A percentile compares a stretch with the other conserved stretches of the same genome.
phyloP scores from a whole-genome alignment of 2,797 vertebrate species.

The Tinamus major region DNA sequence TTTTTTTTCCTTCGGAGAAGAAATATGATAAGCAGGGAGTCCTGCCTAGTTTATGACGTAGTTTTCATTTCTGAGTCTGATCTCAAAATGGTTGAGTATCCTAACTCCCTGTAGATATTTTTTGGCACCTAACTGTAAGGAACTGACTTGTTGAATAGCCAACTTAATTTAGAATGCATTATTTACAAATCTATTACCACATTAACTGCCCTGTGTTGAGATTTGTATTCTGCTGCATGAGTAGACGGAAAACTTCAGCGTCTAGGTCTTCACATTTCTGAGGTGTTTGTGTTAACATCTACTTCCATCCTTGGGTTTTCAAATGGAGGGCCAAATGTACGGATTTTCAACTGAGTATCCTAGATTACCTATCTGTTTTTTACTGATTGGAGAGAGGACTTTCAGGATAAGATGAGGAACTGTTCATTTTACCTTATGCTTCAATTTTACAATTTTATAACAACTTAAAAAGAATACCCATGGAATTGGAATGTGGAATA shows the following conservation, averaged over 20 bases:
- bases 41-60: neutral
- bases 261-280: neutral
- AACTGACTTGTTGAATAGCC: neutral
- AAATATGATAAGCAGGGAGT: neutral
- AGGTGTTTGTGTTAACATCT: neutral
- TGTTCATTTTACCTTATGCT: neutral
- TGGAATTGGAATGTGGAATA: too few species aligned
- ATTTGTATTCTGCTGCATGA: neutral
- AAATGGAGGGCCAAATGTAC: neutral
- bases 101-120: neutral
- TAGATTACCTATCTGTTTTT: neutral
- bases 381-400: neutral
- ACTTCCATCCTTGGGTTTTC: neutral
- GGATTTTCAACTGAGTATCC: neutral
- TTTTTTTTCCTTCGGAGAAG: neutral
- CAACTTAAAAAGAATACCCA: neutral
- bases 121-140: neutral
- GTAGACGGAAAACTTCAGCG: neutral
- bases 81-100: neutral
- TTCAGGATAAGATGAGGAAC: neutral
- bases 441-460: neutral
- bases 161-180: neutral
- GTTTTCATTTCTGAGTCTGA: neutral
- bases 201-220: neutral
- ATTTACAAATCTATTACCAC: neutral